Conservation (phyloP, 2,797 vertebrate species). For the Fistularia commersonii region DNA sequence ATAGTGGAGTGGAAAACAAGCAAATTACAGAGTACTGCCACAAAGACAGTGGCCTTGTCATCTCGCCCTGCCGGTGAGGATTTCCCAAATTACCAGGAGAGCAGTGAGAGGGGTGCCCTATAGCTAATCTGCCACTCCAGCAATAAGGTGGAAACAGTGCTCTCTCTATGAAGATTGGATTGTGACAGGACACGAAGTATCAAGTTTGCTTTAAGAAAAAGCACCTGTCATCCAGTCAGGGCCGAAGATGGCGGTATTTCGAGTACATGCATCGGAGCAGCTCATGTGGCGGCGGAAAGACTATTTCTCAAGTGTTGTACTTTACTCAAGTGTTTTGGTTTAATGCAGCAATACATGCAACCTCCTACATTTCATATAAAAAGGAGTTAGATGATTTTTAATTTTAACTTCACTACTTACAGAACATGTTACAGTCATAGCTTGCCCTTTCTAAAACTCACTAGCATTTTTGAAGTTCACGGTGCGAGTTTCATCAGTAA, state of each 20-base stretch:
- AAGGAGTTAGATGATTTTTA: no score
- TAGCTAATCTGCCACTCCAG: constrained; percentile 62
- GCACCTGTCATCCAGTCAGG: background rate
- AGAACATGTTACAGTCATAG: no score
- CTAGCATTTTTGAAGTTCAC: no score
- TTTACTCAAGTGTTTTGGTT: no score
- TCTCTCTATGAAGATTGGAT: constrained; percentile 13
- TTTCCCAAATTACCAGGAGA: constrained; percentile 79
- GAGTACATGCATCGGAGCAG: no score
- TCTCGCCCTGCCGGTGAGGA: constrained; percentile 78
- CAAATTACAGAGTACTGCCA: constrained; percentile 75
- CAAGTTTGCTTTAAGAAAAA: background rate
- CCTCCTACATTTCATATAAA: no score
- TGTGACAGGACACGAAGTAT: constrained; percentile 6
- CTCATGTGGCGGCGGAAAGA: no score
- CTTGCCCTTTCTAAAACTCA: no score
- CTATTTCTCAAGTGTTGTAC: no score
- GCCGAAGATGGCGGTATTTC: background rate
- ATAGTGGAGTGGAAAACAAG: constrained; percentile 76
- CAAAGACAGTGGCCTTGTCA: constrained; percentile 79
- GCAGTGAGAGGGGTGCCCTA: constrained; percentile 65
- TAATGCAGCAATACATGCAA: no score
- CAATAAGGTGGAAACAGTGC: constrained; percentile 6
- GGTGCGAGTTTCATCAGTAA: no score
- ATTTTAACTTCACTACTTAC: no score